phyloP scores from a whole-genome alignment of 2,113 vertebrate genomes.

The Oreochromis aureus region DNA sequence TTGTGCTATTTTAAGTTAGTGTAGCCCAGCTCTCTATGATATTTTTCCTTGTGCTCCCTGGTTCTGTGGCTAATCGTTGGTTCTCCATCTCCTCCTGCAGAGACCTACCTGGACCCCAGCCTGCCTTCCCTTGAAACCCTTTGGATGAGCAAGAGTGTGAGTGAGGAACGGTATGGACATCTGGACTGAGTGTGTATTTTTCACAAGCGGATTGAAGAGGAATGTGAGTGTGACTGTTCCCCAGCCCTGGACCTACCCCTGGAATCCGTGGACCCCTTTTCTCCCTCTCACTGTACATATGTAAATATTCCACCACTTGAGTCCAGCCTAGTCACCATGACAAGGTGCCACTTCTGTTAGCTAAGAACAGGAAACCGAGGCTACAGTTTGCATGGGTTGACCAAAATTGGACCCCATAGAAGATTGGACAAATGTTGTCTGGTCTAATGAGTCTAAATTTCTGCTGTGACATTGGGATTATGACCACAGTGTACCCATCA shows the following conservation, averaged over 20 bases:
- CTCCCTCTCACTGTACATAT: not conserved
- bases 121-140: not conserved
- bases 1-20: not conserved
- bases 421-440: not conserved
- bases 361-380: not conserved
- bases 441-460: not conserved
- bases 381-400: not conserved
- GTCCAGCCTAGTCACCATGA: not conserved
- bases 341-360: not conserved
- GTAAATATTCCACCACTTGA: not conserved
- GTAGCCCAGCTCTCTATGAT: not conserved
- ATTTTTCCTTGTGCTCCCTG: not conserved
- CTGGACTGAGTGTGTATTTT: not conserved
- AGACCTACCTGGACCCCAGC: not conserved
- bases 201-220: not conserved
- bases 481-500: not conserved
- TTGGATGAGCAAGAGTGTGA: not conserved
- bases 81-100: not conserved
- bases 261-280: not conserved
- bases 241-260: not conserved
- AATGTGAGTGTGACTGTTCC: not conserved
- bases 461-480: not conserved
- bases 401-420: not conserved
- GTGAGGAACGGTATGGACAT: accelerated
- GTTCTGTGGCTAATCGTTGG: not conserved